Base-by-base conservation (phyloP, 2,888 invertebrate genomes). In the Acrobasis consociella region DNA sequence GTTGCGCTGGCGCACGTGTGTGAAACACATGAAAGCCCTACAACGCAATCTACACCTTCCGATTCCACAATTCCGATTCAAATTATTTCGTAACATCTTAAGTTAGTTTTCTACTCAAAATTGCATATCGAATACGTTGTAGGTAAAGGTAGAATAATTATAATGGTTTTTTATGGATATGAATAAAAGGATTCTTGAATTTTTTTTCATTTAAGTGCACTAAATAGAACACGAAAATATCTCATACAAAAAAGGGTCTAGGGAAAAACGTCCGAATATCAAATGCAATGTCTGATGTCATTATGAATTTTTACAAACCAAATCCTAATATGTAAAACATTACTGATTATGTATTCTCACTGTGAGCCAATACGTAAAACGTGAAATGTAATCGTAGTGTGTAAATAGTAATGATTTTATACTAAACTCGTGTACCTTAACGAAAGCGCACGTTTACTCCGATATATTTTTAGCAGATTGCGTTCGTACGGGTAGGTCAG, bases 401-500 rank as follows among this genome's bases (percentile, higher is more conserved):
- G 76, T 72, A 73, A 64, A 71, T 15, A 0, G 16, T 42, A 42
- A 56, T 8, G 13, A 56, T 17, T 11, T 17, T 22, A 42, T 42
- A 78, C 81, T 80, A 81, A 82, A 80, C 81, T 82, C 73, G 82
- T 79, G 74, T 22, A 22, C 22, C 83, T 83, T 82, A 85, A 86
- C 88, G 88, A 89, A 88, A 89, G 83, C 83, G 78, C 78, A 83
- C 83, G 84, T 81, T 84, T 76, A 80, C 81, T 71, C 69, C 72
- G 72, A 70, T 76, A 74, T 90, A 91, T 89, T 89, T 89, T 89
- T 89, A 90, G 87, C 83, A 67, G 85, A 84, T 81, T 82, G 78
- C 78, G 72, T 76, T 76, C 78, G 83, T 88, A 83, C 80, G 86
- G 83, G 84, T 91, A 90, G 90, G 90, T 91, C 90, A 90, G 90